Percentiles rank a stretch among this genome's conserved stretches.
Conservation (phyloP, 2,797 vertebrate genomes). For the Chaunax sp. region DNA sequence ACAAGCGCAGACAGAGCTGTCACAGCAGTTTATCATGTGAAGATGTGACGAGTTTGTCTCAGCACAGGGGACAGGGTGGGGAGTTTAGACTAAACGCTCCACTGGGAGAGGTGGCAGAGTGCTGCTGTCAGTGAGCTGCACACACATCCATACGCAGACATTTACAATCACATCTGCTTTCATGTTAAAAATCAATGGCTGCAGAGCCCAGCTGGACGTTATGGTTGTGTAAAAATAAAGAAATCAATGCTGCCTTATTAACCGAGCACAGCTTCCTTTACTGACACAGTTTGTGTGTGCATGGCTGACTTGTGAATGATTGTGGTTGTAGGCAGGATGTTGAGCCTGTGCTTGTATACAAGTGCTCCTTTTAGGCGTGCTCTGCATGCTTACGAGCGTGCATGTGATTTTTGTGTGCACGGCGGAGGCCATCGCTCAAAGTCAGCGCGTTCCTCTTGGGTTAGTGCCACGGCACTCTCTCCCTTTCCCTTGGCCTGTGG, state of each 20-base stretch:
- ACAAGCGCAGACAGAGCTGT: conserved; percentile 38
- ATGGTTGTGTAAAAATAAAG: conserved; percentile 70
- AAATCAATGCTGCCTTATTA: conserved; percentile 81
- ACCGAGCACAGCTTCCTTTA: conserved; percentile 64
- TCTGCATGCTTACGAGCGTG: conserved; percentile 59
- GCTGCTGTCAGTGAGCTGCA: conserved; percentile 39
- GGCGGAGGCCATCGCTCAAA: conserved; percentile 66
- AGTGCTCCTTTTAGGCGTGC: conserved; percentile 59
- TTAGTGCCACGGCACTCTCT: conserved; percentile 56
- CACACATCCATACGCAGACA: neutral
- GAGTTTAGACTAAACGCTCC: conserved; percentile 65
- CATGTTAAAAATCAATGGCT: conserved; percentile 69
- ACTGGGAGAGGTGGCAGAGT: conserved; percentile 49
- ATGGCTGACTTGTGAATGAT: conserved; percentile 32
- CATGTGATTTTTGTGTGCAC: conserved; percentile 19
- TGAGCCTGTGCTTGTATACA: conserved; percentile 43
- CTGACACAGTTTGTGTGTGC: conserved; percentile 43
- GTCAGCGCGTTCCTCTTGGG: conserved; percentile 69
- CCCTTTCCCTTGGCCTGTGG: conserved; percentile 61
- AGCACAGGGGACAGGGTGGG: conserved; percentile 35
- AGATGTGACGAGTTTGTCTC: conserved; percentile 59
- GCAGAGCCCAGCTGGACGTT: conserved; percentile 56
- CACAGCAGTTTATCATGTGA: conserved; percentile 57
- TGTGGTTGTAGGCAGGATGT: conserved; percentile 31
- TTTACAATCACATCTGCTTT: conserved; percentile 39